phyloP scores from a whole-genome alignment of 2,888 invertebrate genomes.

The Phaonia tiefii region DNA sequence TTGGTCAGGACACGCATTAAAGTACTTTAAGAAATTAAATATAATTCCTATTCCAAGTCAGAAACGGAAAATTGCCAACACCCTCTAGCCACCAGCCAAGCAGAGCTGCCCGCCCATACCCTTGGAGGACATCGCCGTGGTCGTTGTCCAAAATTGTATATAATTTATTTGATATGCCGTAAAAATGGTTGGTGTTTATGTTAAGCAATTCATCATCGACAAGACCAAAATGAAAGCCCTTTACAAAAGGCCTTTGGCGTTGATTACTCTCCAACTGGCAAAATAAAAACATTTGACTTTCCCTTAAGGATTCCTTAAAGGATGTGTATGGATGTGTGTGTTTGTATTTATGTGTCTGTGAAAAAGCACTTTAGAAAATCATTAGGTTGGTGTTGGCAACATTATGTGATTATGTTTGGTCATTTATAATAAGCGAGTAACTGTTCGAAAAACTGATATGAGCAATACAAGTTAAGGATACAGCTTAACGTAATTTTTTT shows the following conservation, averaged over 20 bases:
- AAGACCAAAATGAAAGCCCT: slow-evolving; percentile 9
- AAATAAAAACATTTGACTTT: slow-evolving; percentile 26
- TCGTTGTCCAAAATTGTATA: slow-evolving; percentile 32
- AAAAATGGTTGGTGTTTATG: slow-evolving; percentile 60
- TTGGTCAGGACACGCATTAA: slow-evolving; percentile 53
- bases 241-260: not conserved
- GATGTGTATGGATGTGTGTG: not conserved
- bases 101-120: not conserved
- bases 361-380: slow-evolving; percentile 38
- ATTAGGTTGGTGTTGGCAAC: slow-evolving; percentile 56
- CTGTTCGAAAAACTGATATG: slow-evolving; percentile 5
- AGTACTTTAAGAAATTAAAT: slow-evolving; percentile 59
- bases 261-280: not conserved
- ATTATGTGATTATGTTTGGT: slow-evolving; percentile 63
- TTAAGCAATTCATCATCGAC: slow-evolving; percentile 61
- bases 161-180: slow-evolving; percentile 60
- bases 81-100: not conserved
- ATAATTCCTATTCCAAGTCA: slow-evolving; percentile 38
- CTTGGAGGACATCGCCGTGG: not conserved
- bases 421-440: slow-evolving; percentile 53
- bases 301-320: slow-evolving; percentile 8
- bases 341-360: not conserved
- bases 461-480: too few relatives aligned
- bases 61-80: slow-evolving; percentile 46
- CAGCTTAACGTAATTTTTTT: too few relatives aligned